Conservation (phyloP, 2,888 invertebrate species). For the Operophtera brumata region DNA sequence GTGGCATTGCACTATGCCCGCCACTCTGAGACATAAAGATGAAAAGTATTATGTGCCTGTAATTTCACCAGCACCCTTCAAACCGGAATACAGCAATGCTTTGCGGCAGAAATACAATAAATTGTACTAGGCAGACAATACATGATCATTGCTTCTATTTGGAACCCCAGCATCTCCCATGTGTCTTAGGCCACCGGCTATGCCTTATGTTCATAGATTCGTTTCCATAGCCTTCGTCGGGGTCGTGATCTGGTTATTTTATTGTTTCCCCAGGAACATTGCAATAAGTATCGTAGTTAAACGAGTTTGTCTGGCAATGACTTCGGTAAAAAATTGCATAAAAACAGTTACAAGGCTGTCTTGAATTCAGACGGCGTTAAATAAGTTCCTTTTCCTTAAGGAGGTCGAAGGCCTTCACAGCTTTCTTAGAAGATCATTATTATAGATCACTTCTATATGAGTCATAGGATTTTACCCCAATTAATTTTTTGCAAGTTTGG, state of each 20-base stretch:
- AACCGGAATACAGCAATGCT: too few relatives aligned
- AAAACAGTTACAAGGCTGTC: conserved; percentile 15
- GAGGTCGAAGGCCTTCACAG: conserved; percentile 27
- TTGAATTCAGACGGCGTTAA: background rate
- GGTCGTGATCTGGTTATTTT: background rate
- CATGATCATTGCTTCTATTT: too few relatives aligned
- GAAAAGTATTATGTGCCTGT: too few relatives aligned
- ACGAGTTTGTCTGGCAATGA: conserved; percentile 39
- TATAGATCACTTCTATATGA: background rate
- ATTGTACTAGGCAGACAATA: too few relatives aligned
- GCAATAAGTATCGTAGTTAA: conserved; percentile 26
- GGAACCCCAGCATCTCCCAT: too few relatives aligned
- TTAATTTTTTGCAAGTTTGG: background rate
- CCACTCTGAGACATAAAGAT: too few relatives aligned
- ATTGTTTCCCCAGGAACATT: background rate
- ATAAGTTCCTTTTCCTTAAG: conserved; percentile 17
- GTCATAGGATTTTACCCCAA: background rate
- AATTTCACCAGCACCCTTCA: too few relatives aligned
- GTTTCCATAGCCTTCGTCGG: too few relatives aligned
- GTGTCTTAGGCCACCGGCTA: too few relatives aligned
- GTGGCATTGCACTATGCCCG: too few relatives aligned
- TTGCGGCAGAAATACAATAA: too few relatives aligned
- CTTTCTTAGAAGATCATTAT: conserved; percentile 3
- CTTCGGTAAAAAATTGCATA: conserved; percentile 36
- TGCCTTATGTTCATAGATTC: too few relatives aligned